A percentile compares a stretch with the other conserved stretches of the same genome.
phyloP scores from a whole-genome alignment of 2,113 vertebrate genomes.

The Leptodactylus fuscus region DNA sequence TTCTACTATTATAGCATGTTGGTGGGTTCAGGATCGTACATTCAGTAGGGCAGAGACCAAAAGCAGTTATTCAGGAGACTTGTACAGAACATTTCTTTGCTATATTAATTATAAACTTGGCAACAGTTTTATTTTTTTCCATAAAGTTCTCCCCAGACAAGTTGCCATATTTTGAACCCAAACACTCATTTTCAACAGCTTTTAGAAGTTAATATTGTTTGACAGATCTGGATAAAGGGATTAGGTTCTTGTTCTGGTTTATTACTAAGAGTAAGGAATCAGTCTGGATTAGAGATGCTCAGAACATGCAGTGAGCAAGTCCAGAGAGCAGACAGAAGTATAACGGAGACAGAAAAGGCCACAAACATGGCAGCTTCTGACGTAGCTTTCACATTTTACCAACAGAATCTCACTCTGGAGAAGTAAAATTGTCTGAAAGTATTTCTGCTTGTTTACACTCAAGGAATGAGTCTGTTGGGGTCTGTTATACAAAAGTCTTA shows the following conservation, averaged over 20 bases:
- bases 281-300: slow-evolving; percentile 15
- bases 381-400: neutral
- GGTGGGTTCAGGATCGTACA: neutral
- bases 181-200: slow-evolving; percentile 37
- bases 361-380: slow-evolving; percentile 18
- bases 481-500: neutral
- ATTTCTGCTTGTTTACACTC: slow-evolving; percentile 23
- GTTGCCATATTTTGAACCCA: slow-evolving; percentile 40
- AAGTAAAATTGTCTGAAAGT: slow-evolving; percentile 6
- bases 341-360: neutral
- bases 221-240: slow-evolving; percentile 51
- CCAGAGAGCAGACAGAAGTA: slow-evolving; percentile 7
- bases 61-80: neutral
- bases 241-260: slow-evolving; percentile 47
- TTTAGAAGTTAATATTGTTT: slow-evolving; percentile 55
- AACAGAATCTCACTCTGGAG: neutral
- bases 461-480: neutral
- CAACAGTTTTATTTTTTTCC: slow-evolving; percentile 47
- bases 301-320: neutral
- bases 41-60: neutral
- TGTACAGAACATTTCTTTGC: neutral
- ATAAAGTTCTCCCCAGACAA: slow-evolving; percentile 17
- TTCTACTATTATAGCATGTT: neutral
- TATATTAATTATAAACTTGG: slow-evolving; percentile 41
- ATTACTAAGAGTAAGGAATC: slow-evolving; percentile 29